These are phyloP conservation scores for Crotalus helleri DNA, from an alignment of 2,113 vertebrate species.

Conservation along the genomic window DNA sequence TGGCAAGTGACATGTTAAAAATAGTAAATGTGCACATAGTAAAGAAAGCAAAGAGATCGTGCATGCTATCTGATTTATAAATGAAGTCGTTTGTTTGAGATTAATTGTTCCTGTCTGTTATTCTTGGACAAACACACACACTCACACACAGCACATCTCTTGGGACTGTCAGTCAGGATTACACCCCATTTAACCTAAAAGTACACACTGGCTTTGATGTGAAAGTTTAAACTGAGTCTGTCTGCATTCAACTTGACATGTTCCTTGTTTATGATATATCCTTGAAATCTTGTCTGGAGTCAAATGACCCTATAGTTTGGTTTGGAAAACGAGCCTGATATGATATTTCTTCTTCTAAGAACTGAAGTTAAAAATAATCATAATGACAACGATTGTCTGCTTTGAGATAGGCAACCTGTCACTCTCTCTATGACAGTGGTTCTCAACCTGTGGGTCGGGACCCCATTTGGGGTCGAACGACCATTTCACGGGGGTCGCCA, in stretches of 20 bases:
- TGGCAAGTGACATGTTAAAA: not conserved
- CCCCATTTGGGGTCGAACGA: too few species aligned
- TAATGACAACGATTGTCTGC: not conserved
- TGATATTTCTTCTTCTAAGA: slow-evolving; percentile 7
- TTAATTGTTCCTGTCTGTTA: not conserved
- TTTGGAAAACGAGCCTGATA: not conserved
- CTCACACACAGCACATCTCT: not conserved
- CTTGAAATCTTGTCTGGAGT: slow-evolving; percentile 18
- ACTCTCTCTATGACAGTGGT: not conserved
- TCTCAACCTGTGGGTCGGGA: too few species aligned
- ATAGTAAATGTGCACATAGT: not conserved
- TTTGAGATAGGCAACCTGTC: not conserved
- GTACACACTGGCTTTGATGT: not conserved
- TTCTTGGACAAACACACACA: not conserved
- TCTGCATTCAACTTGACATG: not conserved
- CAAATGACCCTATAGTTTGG: not conserved
- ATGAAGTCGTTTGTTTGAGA: not conserved
- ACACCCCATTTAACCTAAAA: slow-evolving; percentile 1
- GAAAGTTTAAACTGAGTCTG: slow-evolving; percentile 7
- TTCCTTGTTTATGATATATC: not conserved
- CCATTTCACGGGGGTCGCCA: too few species aligned
- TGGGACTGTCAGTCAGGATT: not conserved
- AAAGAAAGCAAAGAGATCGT: not conserved
- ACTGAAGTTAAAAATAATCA: not conserved
- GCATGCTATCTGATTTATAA: not conserved